Conservation (phyloP, 2,797 vertebrate species). For the Falco peregrinus region DNA sequence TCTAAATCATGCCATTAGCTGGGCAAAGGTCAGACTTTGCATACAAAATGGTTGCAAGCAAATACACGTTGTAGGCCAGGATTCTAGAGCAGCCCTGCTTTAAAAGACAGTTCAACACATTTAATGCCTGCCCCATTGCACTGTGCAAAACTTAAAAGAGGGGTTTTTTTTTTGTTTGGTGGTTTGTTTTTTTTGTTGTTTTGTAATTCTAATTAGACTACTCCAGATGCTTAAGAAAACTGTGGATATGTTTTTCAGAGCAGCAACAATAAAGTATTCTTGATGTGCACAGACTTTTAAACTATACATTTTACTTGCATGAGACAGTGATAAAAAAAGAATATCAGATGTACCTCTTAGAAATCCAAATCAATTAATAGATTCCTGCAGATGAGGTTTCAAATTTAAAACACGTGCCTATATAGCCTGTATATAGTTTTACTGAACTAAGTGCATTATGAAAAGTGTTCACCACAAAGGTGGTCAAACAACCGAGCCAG, state of each 20-base stretch:
- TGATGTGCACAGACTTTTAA: not conserved
- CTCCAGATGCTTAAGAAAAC: not conserved
- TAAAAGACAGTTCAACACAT: not conserved
- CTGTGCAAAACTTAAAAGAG: not conserved
- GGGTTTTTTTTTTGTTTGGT: not conserved
- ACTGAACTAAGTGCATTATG: not conserved
- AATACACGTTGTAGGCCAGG: not conserved
- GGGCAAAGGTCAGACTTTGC: constrained; percentile 9
- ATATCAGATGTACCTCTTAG: not conserved
- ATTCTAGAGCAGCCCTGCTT: not conserved
- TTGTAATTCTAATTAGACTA: not conserved
- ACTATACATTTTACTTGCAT: not conserved
- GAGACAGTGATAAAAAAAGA: not conserved
- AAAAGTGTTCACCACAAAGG: not conserved
- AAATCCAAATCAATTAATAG: not conserved
- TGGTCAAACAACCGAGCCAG: not conserved
- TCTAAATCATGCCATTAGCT: not conserved
- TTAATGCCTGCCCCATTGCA: not conserved
- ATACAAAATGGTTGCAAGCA: not conserved
- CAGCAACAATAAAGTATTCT: not conserved
- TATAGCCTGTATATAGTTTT: not conserved
- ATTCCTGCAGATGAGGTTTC: not conserved
- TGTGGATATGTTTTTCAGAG: not conserved
- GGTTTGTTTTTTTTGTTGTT: not conserved
- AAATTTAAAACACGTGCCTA: not conserved